These are phyloP conservation scores for Python bivittatus DNA, from an alignment of 2,113 vertebrate genomes.

Conservation along the genomic window DNA sequence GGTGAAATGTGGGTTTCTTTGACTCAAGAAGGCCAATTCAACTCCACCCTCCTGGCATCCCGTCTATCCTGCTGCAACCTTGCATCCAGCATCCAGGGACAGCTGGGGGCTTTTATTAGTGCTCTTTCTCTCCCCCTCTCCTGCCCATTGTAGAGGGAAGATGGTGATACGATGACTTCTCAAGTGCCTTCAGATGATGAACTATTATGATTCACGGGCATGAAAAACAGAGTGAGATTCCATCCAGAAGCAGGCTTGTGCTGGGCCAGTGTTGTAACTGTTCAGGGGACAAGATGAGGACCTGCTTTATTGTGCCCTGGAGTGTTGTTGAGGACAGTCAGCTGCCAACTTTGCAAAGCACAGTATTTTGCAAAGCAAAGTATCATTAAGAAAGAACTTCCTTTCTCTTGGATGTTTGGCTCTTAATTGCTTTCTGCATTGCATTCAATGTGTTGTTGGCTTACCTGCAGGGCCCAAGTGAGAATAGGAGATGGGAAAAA, in stretches of 20 bases:
- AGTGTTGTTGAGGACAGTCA: too few species aligned
- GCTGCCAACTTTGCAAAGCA: neutral
- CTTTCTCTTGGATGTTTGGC: neutral
- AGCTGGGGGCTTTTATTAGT: too few species aligned
- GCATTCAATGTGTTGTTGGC: neutral
- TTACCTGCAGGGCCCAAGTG: neutral
- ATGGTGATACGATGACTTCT: conserved; percentile 47
- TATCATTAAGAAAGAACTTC: neutral
- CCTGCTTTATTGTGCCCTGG: neutral
- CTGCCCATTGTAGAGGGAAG: conserved; percentile 17
- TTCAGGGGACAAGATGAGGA: neutral
- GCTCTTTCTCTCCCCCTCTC: neutral
- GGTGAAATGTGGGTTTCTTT: neutral
- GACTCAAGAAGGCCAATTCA: neutral
- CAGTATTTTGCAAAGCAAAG: accelerated
- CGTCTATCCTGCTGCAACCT: too few species aligned
- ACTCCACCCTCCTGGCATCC: neutral
- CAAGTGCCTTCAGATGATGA: conserved; percentile 9
- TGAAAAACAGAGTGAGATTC: neutral
- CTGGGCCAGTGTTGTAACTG: neutral
- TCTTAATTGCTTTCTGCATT: neutral
- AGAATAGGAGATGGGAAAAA: neutral
- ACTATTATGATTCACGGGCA: neutral
- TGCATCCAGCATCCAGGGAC: too few species aligned
- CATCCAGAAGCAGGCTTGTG: conserved; percentile 14